Base-by-base conservation (phyloP, 2,888 invertebrate species). In the Nematopogon swammerdamellus region DNA sequence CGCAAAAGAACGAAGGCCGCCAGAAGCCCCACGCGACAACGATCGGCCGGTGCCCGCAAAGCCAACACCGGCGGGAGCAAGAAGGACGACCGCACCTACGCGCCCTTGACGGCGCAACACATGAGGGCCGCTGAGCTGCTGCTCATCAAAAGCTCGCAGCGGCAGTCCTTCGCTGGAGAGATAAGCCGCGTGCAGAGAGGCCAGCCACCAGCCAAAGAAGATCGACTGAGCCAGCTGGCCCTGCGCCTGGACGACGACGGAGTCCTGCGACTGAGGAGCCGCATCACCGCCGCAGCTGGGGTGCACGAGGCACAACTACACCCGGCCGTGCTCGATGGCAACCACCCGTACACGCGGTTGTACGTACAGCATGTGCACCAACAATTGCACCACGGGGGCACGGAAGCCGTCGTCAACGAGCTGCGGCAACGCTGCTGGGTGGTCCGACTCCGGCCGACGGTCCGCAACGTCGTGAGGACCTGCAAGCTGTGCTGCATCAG, bases 351-450 rank as follows among this genome's bases (percentile, higher is more conserved):
- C 16, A 43, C 43, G 43, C 43, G 43, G 43, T 17, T 43, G 43
- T 43, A 43, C 43, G 18, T 43, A 4, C 5, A n/a, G 6, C 18
- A 17, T n/a, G 43, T 43, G 43, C 53, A 55, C 46, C 4, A 45
- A 18, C 44, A 18, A 6, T 29, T 45, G 16, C 45, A 45, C 10
- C 52, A 55, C 42, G 47, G 47, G 17, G 49, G 47, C 1, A 18
- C 10, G 3, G 51, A 53, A 8, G 50, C 51, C 17, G 50, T 52
- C 10, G 42, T 54, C 5, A 54, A 51, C 29, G 48, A 51, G n/a
- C 8, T 55, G 11, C 20, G 51, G n/a, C 50, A 54, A 42, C 49
- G 46, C 17, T 55, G 47, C 36, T 52, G 52, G 47, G 50, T 55
- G 18, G 11, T 49, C 6, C 47, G 48, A n/a, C 45, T 53, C 10